Percentiles rank a stretch among this genome's conserved stretches.
Evolutionary conservation across 2,113 vertebrate genomes (phyloP).

Genomic region (Neofelis nebulosa): DNA sequence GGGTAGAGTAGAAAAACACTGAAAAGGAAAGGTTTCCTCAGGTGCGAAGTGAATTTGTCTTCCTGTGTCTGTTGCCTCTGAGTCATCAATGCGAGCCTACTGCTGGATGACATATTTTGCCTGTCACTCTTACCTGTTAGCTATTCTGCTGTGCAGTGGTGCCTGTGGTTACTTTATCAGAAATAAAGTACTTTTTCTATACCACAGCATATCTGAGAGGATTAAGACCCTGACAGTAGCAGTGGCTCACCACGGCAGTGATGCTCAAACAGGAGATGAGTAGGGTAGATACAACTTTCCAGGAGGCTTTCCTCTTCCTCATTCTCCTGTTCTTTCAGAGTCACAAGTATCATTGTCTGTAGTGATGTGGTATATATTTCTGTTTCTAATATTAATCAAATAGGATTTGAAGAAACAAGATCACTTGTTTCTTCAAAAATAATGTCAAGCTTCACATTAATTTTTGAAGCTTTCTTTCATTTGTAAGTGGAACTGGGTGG

Average conservation of each 20-base stretch:
- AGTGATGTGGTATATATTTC: neutral
- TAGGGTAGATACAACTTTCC: neutral
- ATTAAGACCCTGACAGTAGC: neutral
- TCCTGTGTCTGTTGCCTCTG: neutral
- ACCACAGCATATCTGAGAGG: neutral
- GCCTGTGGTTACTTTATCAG: neutral
- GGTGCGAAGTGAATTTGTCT: neutral
- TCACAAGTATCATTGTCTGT: neutral
- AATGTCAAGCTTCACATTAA: slow-evolving; percentile 23
- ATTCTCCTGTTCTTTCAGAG: neutral
- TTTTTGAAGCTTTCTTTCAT: slow-evolving; percentile 44
- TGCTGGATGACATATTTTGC: neutral
- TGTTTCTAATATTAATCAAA: slow-evolving; percentile 21
- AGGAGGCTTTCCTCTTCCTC: neutral
- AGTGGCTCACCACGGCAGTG: neutral
- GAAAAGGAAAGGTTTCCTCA: slow-evolving; percentile 31
- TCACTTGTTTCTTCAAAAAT: slow-evolving; percentile 30
- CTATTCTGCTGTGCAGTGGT: neutral
- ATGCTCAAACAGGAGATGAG: neutral
- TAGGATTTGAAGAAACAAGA: too few species aligned
- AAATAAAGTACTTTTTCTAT: neutral
- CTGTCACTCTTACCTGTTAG: neutral
- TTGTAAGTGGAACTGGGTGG: neutral
- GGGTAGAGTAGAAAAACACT: neutral
- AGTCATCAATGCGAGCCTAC: neutral